phyloP scores from a whole-genome alignment of 2,888 invertebrate species.

The Trichopria drosophilae region DNA sequence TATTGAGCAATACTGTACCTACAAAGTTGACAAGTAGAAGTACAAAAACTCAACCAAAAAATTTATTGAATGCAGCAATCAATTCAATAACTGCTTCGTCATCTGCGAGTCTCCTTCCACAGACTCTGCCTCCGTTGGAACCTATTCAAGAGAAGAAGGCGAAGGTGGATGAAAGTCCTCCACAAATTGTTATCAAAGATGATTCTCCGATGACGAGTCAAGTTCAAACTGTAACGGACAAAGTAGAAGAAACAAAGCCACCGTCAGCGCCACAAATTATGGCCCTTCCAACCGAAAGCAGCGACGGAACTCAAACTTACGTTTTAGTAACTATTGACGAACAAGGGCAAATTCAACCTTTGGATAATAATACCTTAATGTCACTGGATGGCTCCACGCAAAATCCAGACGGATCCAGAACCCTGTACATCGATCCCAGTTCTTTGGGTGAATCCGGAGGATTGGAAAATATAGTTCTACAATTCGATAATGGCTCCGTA shows the following conservation, averaged over 20 bases:
- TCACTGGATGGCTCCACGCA: conserved; percentile 55
- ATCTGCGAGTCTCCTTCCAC: conserved; percentile 16
- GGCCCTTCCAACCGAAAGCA: conserved; percentile 73
- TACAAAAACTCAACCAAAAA: conserved; percentile 35
- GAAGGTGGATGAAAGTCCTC: conserved; percentile 32
- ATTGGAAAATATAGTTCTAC: conserved; percentile 62
- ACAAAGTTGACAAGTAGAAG: conserved; percentile 5
- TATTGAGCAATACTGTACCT: conserved; percentile 15
- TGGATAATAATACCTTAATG: conserved; percentile 72
- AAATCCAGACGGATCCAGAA: conserved; percentile 50
- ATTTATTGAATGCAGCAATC: conserved; percentile 41
- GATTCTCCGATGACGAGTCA: conserved; percentile 20
- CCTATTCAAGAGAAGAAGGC: conserved; percentile 37
- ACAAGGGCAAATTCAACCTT: conserved; percentile 70
- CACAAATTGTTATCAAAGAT: conserved; percentile 36
- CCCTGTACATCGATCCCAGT: conserved; percentile 59
- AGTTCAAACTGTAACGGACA: conserved; percentile 34
- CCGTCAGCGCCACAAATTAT: conserved; percentile 67
- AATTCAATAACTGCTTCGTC: conserved; percentile 29
- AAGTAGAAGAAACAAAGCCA: conserved; percentile 45
- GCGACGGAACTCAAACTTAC: conserved; percentile 73
- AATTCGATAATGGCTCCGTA: conserved; percentile 59
- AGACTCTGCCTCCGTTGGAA: conserved; percentile 40
- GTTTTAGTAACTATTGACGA: conserved; percentile 75
- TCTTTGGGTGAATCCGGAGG: conserved; percentile 59